Percentiles rank a stretch among this genome's conserved stretches.
Conservation (phyloP, 2,888 invertebrate species). For the Ormyrus rosae region DNA sequence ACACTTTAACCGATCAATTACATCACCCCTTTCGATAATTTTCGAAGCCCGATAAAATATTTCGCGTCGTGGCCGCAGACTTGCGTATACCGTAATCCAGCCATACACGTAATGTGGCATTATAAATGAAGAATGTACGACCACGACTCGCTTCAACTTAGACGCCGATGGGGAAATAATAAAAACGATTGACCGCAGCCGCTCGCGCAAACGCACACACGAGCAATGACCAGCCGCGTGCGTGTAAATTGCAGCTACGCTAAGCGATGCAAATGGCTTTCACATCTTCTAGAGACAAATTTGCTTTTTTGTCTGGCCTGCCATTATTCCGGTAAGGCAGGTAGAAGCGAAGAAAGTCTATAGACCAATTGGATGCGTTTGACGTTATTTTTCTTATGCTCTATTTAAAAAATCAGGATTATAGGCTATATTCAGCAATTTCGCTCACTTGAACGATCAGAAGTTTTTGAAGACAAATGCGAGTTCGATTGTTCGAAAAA, state of each 20-base stretch:
- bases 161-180: slow-evolving; percentile 4
- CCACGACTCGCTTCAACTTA: background rate
- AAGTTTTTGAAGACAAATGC: background rate
- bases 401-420: slow-evolving; percentile 37
- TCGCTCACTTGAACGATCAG: slow-evolving; percentile 11
- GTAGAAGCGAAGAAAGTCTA: slow-evolving; percentile 15
- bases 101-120: background rate
- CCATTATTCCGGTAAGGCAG: too few relatives aligned
- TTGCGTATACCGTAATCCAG: background rate
- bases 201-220: slow-evolving; percentile 34
- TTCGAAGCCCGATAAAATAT: slow-evolving; percentile 38
- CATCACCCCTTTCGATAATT: slow-evolving; percentile 26
- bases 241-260: slow-evolving; percentile 36
- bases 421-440: slow-evolving; percentile 19
- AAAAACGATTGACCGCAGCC: slow-evolving; percentile 54
- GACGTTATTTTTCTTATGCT: slow-evolving; percentile 13
- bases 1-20: slow-evolving; percentile 7
- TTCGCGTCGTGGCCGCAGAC: slow-evolving; percentile 14
- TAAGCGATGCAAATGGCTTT: slow-evolving; percentile 52
- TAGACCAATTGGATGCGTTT: background rate
- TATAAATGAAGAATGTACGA: slow-evolving; percentile 22
- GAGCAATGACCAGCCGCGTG: background rate
- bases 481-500: too few relatives aligned
- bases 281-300: slow-evolving; percentile 27
- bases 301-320: slow-evolving; percentile 9